Percentiles rank a stretch among this genome's conserved stretches.
Evolutionary conservation across 2,113 vertebrate species (phyloP).

Genomic region (Eublepharis macularius): DNA sequence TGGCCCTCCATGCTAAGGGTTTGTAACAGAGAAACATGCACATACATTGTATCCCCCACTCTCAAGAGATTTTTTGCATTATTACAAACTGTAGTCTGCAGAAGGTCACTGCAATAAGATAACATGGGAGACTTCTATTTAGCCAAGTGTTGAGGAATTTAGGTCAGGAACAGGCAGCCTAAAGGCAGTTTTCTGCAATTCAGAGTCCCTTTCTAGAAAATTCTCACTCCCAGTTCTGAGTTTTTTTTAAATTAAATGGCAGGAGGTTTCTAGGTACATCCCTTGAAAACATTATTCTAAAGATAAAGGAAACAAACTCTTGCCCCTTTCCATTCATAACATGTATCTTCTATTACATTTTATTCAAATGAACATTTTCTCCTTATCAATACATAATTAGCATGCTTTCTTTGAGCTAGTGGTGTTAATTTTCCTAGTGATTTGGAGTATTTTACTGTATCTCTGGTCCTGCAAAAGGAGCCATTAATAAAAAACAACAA

Average conservation of each 20-base stretch:
- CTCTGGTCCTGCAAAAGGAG: conserved; percentile 2
- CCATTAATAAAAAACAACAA: neutral
- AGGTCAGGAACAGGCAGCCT: neutral
- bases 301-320: neutral
- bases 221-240: neutral
- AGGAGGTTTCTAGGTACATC: neutral
- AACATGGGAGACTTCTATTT: neutral
- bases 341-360: conserved; percentile 10
- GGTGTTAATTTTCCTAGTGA: conserved; percentile 12
- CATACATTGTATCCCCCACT: neutral
- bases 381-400: conserved; percentile 21
- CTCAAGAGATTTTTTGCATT: no score
- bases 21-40: neutral
- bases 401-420: conserved; percentile 14
- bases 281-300: neutral
- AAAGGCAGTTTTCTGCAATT: neutral
- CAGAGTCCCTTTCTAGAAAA: neutral
- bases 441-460: neutral
- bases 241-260: neutral
- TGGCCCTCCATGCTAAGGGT: neutral
- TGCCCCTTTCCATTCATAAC: conserved; percentile 7
- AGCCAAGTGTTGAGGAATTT: neutral
- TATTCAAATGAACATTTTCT: conserved; percentile 1
- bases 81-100: neutral
- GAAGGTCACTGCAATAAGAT: neutral